Conservation (phyloP, 1,140 invertebrate genomes). For the Euura lappo region DNA sequence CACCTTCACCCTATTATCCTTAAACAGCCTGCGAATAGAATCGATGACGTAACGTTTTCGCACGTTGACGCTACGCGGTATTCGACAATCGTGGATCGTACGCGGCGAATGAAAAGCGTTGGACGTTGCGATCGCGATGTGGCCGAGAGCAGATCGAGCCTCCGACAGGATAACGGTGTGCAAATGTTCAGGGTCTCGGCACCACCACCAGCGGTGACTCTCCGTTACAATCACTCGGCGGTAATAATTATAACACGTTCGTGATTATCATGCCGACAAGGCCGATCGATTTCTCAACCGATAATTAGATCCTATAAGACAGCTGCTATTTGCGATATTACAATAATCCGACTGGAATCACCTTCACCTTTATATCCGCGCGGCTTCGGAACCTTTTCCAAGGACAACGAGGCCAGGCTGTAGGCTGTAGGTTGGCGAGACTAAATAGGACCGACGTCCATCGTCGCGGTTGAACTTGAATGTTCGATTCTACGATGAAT, state of each 20-base stretch:
- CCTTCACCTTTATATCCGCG: constrained; percentile 10
- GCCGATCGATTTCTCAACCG: constrained; percentile 52
- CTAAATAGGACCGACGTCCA: not conserved
- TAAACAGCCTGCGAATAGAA: constrained; percentile 5
- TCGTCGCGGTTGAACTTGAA: not conserved
- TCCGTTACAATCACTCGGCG: constrained; percentile 29
- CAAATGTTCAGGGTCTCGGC: constrained; percentile 33
- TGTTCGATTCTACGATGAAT: not conserved
- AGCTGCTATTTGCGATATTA: constrained; percentile 2
- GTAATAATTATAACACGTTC: constrained; percentile 59
- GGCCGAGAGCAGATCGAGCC: constrained; percentile 35
- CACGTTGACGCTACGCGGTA: too few relatives aligned
- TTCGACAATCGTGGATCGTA: too few relatives aligned
- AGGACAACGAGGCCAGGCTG: not conserved
- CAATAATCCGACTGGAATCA: not conserved
- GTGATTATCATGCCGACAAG: constrained; percentile 58
- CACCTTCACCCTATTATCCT: not conserved
- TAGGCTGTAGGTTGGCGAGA: not conserved
- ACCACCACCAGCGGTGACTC: not conserved
- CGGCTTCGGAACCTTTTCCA: not conserved
- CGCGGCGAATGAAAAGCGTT: too few relatives aligned
- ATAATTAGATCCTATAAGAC: constrained; percentile 10
- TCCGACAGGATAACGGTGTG: constrained; percentile 48
- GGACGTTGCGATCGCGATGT: not conserved
- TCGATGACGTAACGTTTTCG: not conserved